phyloP scores from a whole-genome alignment of 2,888 invertebrate genomes.

The Protophormia terraenovae region DNA sequence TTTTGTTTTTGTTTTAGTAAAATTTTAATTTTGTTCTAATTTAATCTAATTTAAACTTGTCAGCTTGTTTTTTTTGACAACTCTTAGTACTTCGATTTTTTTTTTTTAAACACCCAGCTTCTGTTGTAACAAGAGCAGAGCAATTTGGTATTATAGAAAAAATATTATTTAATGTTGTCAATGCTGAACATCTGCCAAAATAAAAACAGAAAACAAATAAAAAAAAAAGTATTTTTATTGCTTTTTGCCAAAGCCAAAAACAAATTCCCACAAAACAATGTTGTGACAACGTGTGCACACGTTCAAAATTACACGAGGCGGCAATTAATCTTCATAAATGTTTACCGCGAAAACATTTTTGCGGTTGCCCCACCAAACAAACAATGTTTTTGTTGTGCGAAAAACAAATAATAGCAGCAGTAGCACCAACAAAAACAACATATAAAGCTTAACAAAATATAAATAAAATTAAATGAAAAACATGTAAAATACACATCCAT shows the following conservation, averaged over 20 bases:
- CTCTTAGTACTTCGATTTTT: not conserved
- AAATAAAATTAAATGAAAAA: not conserved
- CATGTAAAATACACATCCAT: not conserved
- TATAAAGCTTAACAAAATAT: slow-evolving; percentile 19
- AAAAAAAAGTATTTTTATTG: slow-evolving; percentile 60
- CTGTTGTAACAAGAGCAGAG: not conserved
- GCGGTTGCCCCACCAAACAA: slow-evolving; percentile 67
- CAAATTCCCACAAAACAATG: slow-evolving; percentile 68
- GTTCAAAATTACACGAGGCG: slow-evolving; percentile 66
- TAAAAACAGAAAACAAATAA: slow-evolving; percentile 26
- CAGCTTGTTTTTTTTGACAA: not conserved
- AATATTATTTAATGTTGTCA: slow-evolving; percentile 55
- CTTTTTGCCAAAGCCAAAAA: slow-evolving; percentile 64
- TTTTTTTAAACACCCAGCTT: not conserved
- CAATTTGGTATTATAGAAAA: not conserved
- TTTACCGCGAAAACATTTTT: slow-evolving; percentile 71
- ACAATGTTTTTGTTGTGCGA: slow-evolving; percentile 48
- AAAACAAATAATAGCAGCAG: slow-evolving; percentile 16
- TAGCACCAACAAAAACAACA: slow-evolving; percentile 34
- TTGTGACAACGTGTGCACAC: slow-evolving; percentile 68
- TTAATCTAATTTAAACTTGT: slow-evolving; percentile 39
- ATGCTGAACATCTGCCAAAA: slow-evolving; percentile 65
- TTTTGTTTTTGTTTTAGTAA: not conserved
- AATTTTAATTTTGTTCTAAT: slow-evolving; percentile 27
- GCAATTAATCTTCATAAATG: slow-evolving; percentile 72